Evolutionary conservation across 2,797 vertebrate genomes (phyloP).

Genomic region (Galaxias olidus): DNA sequence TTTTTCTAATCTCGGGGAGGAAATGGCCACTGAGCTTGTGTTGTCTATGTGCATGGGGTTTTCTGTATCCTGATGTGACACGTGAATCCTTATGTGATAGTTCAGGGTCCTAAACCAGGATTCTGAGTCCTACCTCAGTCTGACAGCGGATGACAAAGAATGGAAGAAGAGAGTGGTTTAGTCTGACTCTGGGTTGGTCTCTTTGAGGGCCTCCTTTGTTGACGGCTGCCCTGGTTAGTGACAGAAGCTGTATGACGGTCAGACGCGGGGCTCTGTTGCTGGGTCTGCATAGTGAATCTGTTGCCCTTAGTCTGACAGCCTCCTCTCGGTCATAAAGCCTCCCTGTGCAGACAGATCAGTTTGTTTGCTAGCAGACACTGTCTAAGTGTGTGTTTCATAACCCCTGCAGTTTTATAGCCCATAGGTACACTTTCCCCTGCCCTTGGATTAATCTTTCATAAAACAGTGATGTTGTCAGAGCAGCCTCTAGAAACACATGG

Average conservation of each 20-base stretch:
- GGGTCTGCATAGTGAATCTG: conserved; percentile 55
- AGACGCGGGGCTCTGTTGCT: conserved; percentile 40
- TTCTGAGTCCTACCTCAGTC: neutral
- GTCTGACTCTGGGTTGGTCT: conserved; percentile 14
- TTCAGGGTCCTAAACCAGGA: too few species aligned
- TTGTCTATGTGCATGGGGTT: neutral
- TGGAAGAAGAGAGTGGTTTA: neutral
- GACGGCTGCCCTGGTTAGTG: conserved; percentile 20
- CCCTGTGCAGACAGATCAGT: conserved; percentile 9
- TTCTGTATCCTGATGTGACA: too few species aligned
- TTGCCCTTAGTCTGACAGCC: conserved; percentile 30
- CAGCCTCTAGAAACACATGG: neutral
- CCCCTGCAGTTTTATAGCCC: conserved; percentile 1
- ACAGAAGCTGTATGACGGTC: conserved; percentile 28
- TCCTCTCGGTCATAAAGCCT: conserved; percentile 24
- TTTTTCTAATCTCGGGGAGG: neutral
- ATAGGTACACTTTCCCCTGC: neutral
- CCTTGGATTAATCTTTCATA: conserved; percentile 10
- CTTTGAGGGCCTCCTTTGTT: too few species aligned
- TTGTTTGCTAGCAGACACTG: neutral
- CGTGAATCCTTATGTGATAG: too few species aligned
- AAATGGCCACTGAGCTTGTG: neutral
- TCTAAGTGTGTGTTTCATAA: neutral
- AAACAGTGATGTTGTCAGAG: conserved; percentile 1
- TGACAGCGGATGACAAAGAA: neutral